Evolutionary conservation across 2,797 vertebrate species (phyloP), one percentile per base, ranked within the genome.

Genomic region (Coranthus polyacanthus): DNA sequence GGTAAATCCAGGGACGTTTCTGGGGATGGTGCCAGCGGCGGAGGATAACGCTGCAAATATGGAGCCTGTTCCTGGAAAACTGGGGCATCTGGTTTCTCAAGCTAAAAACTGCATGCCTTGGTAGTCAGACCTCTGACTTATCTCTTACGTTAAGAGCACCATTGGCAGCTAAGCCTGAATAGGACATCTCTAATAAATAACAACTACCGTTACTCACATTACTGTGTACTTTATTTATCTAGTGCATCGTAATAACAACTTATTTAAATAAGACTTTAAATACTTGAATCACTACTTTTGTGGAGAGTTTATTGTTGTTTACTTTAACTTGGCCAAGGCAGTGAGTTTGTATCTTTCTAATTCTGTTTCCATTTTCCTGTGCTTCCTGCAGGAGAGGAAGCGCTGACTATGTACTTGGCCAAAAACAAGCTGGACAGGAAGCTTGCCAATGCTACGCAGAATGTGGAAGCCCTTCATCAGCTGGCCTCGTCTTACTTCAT

Each of bases 391-490:
- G 98, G 98, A 73, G 98, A 99, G 83, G 98, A 99, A 85, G 97
- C 98, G 12, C 91, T 99, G 92, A 99, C 98, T 55, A 99, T 99
- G 97, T 99, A 97, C 80, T 96, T 99, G 96, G 98, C 98, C 86
- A 99, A 98, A 91, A 98, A 94, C 86, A 97, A 95, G 88, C 94
- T 99, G 0, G 97, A 99, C 93, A 93, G 96, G 57, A 97, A 97
- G 93, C 94, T 97, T 59, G 95, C 91, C 72, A 99, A 98, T 0
- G 94, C 95, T 39, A 97, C 96, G n/a, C 97, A 99, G 85, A 98
- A 96, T 2, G 96, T 99, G 9, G 98, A 99, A 81, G 96, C 97
- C 6, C 93, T 99, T 66, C 97, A 99, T 92, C 98, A 99, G 89
- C 95, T 99, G 18, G 98, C 98, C 18, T 99, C 98, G 4, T 99